Conservation (phyloP, 2,113 vertebrate species). For the Pyrgilauda ruficollis region DNA sequence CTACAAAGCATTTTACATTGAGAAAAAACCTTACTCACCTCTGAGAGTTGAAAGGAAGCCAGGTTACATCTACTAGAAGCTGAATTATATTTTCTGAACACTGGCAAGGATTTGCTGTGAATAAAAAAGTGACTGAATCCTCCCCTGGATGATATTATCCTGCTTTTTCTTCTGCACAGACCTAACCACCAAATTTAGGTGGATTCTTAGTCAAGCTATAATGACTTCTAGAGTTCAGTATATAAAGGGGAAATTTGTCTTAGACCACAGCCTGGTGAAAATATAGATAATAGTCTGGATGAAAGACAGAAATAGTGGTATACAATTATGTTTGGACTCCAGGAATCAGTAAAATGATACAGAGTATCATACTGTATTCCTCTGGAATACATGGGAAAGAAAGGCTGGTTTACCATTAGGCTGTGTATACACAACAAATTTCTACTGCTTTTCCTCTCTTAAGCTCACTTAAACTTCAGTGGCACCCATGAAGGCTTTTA, state of each 20-base stretch:
- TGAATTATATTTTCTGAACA: not conserved
- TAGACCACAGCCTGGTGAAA: not conserved
- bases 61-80: not conserved
- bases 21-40: not conserved
- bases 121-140: not conserved
- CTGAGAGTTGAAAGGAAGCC: not conserved
- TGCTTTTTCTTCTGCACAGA: not conserved
- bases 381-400: not conserved
- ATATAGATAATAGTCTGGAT: not conserved
- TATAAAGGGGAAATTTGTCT: not conserved
- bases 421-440: not conserved
- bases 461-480: not conserved
- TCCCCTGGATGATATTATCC: not conserved
- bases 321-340: not conserved
- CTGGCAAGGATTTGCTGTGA: not conserved
- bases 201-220: not conserved
- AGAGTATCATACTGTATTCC: not conserved
- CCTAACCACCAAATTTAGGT: not conserved
- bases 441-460: not conserved
- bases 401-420: not conserved
- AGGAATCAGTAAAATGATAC: not conserved
- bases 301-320: not conserved
- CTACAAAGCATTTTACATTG: not conserved
- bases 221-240: not conserved
- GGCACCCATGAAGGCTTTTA: not conserved